Evolutionary conservation across 2,797 vertebrate species (phyloP), one percentile per base, ranked within the genome.

Genomic region (Poecilia gillii): DNA sequence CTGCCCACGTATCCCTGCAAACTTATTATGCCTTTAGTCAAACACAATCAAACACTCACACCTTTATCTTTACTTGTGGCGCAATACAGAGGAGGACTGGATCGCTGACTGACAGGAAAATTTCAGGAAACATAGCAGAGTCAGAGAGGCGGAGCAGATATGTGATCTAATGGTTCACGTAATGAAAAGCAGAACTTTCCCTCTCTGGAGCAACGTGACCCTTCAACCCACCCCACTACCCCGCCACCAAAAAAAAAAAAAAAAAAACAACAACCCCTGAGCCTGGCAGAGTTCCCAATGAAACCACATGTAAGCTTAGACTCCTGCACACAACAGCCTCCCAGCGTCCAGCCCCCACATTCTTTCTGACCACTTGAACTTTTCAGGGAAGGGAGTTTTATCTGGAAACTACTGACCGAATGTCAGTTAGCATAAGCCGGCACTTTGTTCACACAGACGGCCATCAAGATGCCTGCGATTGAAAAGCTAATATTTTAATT

Each of bases 181-280:
- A 94, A 94, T 95, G 93, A 95, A 94, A 94, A 94, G 87, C 94
- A 94, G 93, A 94, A 87, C 92, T 77, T 90, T 91, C 88, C 92
- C 87, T 85, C 85, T 93, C 76, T 64, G 8, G 89, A 90, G 90
- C 82, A 76, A 78, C 18, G 81, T 92, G 92, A 93, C 78, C 81
- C 82, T 76, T 43, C 45, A 53, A 79, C 39, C 73, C 36, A 57
- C 91, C 83, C 85, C 81, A 13, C 33, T 2, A 1, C 85, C 86
- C 77, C 36, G 85, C 81, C 75, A 86, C 23, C 23, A 45, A 71
- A 70, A 43, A 3, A 70, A 6, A 71, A 66, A 23, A 39, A 36
- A 33, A 62, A 62, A 39, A 4, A 41, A 18, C 81, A 81, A 18
- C 81, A 81, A 85, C 91, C 92, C 84, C 87, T 66, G 33, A 83